Conservation (phyloP, 2,797 vertebrate genomes). For the Cottoperca gobio region DNA sequence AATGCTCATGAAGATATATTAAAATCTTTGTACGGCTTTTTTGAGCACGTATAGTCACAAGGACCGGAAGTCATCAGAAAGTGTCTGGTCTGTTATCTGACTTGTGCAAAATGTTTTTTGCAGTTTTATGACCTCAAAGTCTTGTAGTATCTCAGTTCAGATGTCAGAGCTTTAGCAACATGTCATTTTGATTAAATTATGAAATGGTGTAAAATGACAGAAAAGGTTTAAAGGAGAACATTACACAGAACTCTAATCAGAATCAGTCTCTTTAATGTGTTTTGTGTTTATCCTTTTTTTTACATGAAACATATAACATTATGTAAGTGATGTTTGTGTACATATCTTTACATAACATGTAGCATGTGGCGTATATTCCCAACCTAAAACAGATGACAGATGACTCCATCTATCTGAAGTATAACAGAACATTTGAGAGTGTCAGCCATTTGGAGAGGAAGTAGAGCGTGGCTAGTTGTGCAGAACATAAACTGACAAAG, state of each 20-base stretch:
- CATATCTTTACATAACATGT: conserved; percentile 29
- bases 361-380: background rate
- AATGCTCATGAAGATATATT: background rate
- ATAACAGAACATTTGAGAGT: conserved; percentile 29
- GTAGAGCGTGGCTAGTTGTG: conserved; percentile 46
- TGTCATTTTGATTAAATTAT: background rate
- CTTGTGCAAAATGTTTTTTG: background rate
- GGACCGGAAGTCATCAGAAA: background rate
- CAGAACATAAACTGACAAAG: conserved; percentile 45
- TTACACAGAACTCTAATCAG: background rate
- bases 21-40: background rate
- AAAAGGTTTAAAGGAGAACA: background rate
- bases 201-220: background rate
- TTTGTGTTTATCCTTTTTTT: background rate
- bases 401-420: conserved; percentile 63
- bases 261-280: background rate
- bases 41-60: background rate
- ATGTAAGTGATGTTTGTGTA: background rate
- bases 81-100: conserved; percentile 9
- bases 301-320: conserved; percentile 20
- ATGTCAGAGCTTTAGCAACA: conserved; percentile 1
- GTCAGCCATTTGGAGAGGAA: conserved; percentile 48
- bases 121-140: background rate
- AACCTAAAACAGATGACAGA: conserved; percentile 47
- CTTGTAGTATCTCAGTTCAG: conserved; percentile 4